A percentile compares a stretch with the other conserved stretches of the same genome.
Conservation (phyloP, 1,140 invertebrate genomes). For the Drosophila orena region DNA sequence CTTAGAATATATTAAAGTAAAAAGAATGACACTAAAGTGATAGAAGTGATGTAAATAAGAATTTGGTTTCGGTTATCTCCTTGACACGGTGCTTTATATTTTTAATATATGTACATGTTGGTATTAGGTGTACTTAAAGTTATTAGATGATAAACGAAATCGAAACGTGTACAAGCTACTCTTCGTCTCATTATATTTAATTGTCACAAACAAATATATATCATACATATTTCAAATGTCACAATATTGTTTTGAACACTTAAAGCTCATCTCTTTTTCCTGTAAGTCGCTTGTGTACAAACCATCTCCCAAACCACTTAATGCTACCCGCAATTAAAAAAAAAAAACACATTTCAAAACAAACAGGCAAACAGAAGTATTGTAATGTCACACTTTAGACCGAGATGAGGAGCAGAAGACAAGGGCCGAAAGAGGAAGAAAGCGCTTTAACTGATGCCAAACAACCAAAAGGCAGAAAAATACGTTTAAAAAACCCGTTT, state of each 20-base stretch:
- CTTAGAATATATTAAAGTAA: background rate
- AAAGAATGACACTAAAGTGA: background rate
- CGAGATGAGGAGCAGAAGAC: constrained; percentile 25
- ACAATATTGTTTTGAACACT: background rate
- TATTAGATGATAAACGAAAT: no score
- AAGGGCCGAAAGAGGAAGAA: constrained; percentile 33
- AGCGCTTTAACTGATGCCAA: constrained; percentile 34
- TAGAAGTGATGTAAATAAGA: no score
- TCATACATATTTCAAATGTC: no score
- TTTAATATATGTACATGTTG: no score
- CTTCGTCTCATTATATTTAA: no score
- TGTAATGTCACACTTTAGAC: constrained; percentile 36
- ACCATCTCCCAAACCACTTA: constrained; percentile 23
- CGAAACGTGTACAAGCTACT: no score
- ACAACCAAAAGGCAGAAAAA: constrained; percentile 23
- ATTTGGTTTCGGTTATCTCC: no score
- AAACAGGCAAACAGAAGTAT: constrained; percentile 44
- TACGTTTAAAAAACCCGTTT: constrained; percentile 60
- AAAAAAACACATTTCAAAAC: constrained; percentile 25
- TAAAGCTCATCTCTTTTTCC: background rate
- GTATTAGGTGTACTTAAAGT: no score
- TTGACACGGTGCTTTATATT: no score
- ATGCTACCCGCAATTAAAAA: constrained; percentile 19
- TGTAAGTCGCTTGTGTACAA: constrained; percentile 9
- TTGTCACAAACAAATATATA: no score